Percentiles rank a stretch among this genome's conserved stretches.
phyloP scores from a whole-genome alignment of 2,113 vertebrate genomes.

The Malaclemys terrapin region DNA sequence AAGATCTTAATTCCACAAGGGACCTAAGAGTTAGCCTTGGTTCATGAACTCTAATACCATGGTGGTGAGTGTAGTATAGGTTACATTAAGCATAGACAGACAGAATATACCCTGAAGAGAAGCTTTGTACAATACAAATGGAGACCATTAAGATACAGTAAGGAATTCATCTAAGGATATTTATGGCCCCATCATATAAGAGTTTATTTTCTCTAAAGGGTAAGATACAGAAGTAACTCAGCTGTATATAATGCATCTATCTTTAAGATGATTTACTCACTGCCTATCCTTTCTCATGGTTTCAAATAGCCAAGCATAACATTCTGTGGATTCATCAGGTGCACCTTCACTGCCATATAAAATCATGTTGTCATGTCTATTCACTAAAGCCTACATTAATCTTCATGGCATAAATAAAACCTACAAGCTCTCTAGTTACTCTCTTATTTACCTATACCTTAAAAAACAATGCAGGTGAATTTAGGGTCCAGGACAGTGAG shows the following conservation, averaged over 20 bases:
- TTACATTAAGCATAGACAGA: slow-evolving; percentile 49
- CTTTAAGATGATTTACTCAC: not conserved
- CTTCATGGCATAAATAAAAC: not conserved
- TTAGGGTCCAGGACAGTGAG: not conserved
- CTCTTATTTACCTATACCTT: not conserved
- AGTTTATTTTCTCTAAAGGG: not conserved
- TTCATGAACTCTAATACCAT: not conserved
- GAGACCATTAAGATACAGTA: slow-evolving; percentile 52
- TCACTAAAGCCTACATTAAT: not conserved
- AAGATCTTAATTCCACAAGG: not conserved
- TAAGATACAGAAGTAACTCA: not conserved
- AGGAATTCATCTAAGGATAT: slow-evolving; percentile 34
- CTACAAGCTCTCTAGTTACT: not conserved
- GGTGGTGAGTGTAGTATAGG: not conserved
- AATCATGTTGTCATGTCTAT: not conserved
- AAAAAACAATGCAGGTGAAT: not conserved
- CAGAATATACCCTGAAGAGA: not conserved
- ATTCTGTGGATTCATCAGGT: fast-evolving
- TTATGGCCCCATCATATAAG: not conserved
- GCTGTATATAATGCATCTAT: not conserved
- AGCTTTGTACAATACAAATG: not conserved
- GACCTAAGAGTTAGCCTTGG: not conserved
- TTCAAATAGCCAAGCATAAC: not conserved
- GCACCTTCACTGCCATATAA: not conserved
- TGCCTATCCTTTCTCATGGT: slow-evolving; percentile 39